These are phyloP conservation scores for Collichthys lucidus DNA, from an alignment of 2,113 vertebrate genomes.

Conservation along the genomic window DNA sequence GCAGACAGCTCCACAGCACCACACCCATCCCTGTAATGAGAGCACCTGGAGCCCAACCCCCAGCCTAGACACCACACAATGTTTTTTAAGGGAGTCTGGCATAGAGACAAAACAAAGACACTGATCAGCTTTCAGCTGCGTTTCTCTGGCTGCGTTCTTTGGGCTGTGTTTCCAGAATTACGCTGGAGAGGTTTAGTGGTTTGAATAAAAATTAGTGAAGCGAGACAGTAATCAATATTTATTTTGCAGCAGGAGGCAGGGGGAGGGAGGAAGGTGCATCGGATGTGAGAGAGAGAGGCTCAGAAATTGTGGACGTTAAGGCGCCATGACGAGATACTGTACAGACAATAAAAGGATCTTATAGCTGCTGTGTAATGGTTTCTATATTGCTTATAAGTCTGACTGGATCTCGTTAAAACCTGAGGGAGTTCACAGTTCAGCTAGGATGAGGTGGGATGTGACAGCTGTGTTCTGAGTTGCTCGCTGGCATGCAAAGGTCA, in stretches of 20 bases:
- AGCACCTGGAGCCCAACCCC: too few relatives aligned
- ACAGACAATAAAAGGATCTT: background rate
- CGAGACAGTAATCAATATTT: conserved; percentile 33
- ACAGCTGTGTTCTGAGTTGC: background rate
- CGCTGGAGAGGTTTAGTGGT: background rate
- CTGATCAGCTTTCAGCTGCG: too few relatives aligned
- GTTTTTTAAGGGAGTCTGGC: too few relatives aligned
- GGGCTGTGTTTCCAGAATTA: background rate
- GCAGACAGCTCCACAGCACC: too few relatives aligned
- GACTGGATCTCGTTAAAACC: background rate
- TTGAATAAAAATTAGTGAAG: conserved; percentile 35
- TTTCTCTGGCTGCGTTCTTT: background rate
- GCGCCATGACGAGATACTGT: background rate
- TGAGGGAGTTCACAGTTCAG: conserved; percentile 30
- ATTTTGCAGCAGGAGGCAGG: background rate
- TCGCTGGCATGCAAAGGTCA: conserved; percentile 47
- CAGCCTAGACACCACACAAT: too few relatives aligned
- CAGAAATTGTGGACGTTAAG: background rate
- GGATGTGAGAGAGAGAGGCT: background rate
- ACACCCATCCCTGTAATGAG: too few relatives aligned
- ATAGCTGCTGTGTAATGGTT: background rate
- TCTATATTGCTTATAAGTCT: background rate
- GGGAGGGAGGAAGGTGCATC: background rate
- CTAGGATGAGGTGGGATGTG: conserved; percentile 7
- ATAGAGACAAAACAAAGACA: too few relatives aligned